A percentile compares a stretch with the other conserved stretches of the same genome.
These are phyloP conservation scores for Neoaliturus tenellus DNA, from an alignment of 2,888 invertebrate genomes.

Conservation along the genomic window DNA sequence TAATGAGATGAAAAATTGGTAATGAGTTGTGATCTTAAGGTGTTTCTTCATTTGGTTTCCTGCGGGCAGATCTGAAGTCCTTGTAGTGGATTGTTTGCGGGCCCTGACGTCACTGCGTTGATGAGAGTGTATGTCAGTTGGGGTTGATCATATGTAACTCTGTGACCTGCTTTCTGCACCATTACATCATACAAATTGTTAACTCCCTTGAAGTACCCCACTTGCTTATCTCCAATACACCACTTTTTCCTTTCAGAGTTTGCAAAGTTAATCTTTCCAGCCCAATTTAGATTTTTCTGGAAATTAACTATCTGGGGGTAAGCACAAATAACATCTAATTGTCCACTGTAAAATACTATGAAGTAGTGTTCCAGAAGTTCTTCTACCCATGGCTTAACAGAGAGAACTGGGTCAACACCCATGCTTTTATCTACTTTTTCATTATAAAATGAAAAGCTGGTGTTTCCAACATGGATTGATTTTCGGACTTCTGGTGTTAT, in stretches of 20 bases:
- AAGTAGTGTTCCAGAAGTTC: conserved; percentile 81
- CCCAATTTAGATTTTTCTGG: conserved; percentile 76
- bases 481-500: conserved; percentile 55
- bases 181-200: conserved; percentile 84
- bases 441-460: conserved; percentile 75
- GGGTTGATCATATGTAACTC: conserved; percentile 88
- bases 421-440: background rate
- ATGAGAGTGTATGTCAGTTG: conserved; percentile 85
- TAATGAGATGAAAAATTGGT: too few species aligned
- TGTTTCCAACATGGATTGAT: conserved; percentile 90
- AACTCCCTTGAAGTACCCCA: conserved; percentile 84
- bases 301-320: conserved; percentile 73
- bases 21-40: too few species aligned
- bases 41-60: background rate
- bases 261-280: conserved; percentile 78
- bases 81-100: conserved; percentile 12
- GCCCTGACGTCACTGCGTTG: conserved; percentile 67
- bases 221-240: conserved; percentile 78
- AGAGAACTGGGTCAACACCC: conserved; percentile 67
- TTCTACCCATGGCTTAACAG: conserved; percentile 83
- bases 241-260: conserved; percentile 80
- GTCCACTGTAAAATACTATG: conserved; percentile 91
- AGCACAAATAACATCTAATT: conserved; percentile 94
- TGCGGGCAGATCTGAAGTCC: conserved; percentile 1
- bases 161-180: conserved; percentile 87